A percentile compares a stretch with the other conserved stretches of the same genome.
Evolutionary conservation across 1,140 invertebrate species (phyloP).

Genomic region (Sinella curviseta): DNA sequence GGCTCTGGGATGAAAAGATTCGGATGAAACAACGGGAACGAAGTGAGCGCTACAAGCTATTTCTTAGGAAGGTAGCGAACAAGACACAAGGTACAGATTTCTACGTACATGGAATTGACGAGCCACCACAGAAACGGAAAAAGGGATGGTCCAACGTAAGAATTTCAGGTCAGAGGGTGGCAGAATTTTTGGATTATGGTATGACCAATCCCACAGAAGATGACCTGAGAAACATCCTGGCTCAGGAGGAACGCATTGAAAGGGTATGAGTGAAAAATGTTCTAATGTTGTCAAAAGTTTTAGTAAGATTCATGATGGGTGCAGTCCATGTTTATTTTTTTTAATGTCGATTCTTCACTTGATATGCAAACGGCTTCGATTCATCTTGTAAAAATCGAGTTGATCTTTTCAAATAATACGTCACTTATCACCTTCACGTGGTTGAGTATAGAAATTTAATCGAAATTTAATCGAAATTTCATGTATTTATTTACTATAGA

Average conservation of each 20-base stretch:
- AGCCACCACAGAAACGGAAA: background rate
- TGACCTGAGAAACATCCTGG: constrained; percentile 22
- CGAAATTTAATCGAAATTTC: no score
- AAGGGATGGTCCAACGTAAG: background rate
- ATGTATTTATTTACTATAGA: no score
- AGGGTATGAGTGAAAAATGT: constrained; percentile 22
- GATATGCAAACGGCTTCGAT: no score
- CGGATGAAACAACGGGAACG: constrained; percentile 73
- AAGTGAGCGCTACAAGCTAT: constrained; percentile 51
- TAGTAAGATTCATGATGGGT: no score
- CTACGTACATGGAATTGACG: background rate
- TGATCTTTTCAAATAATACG: no score
- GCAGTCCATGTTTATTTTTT: background rate
- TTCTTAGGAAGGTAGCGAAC: constrained; percentile 37
- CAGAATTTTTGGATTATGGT: constrained; percentile 36
- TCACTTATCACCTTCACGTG: no score
- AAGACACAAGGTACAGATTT: background rate
- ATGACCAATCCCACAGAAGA: constrained; percentile 39
- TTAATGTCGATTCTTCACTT: no score
- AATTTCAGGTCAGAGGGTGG: constrained; percentile 26
- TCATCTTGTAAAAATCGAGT: no score
- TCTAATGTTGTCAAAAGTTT: background rate
- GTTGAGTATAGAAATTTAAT: no score
- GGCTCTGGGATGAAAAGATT: constrained; percentile 82
- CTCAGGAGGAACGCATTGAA: constrained; percentile 32